Evolutionary conservation across 2,797 vertebrate species (phyloP), one percentile per base, ranked within the genome.

Genomic region (Sternarchorhynchus goeldii): DNA sequence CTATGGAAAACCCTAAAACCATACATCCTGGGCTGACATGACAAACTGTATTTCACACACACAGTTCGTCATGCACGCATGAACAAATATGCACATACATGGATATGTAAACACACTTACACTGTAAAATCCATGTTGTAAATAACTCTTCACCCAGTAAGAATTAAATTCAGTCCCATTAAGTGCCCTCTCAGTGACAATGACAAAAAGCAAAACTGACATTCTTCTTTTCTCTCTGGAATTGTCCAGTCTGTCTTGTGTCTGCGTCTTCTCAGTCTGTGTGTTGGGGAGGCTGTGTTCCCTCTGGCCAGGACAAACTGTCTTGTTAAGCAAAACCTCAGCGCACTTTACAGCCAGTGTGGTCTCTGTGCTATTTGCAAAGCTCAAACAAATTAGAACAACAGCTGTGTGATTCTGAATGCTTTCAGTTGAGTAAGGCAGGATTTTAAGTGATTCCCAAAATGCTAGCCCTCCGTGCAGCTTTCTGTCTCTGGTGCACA

Each of bases 1-100:
- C 86, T 82, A 82, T 83, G 77, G 81, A 86, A 77, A 88, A 90
- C 78, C 87, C 89, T 89, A 86, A 87, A 84, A 74, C 55, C 72
- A 76, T 82, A 71, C 41, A 58, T 59, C 55, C 68, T 85, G 80
- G 76, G 76, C 39, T 41, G 41, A 12, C 45, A 20, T 56, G 53
- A 81, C 81, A 73, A 66, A 77, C 69, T 64, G 71, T 82, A 79
- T 78, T 78, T 75, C 66, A 70, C 57, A 67, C 65, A 69, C 41
- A 76, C 75, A 60, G 25, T 25, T 25, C 1, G 25, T 25, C 17
- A 6, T 25, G 39, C 77, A 78, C 68, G 2, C 60, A 62, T 29
- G 31, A 45, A 65, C 16, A 3, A 20, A 78, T 34, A 45, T 41
- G 73, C 29, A 56, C 62, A 71, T 5, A 57, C 8, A 18, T 18